Conservation (phyloP, 1,140 invertebrate species). For the Venturia canescens region DNA sequence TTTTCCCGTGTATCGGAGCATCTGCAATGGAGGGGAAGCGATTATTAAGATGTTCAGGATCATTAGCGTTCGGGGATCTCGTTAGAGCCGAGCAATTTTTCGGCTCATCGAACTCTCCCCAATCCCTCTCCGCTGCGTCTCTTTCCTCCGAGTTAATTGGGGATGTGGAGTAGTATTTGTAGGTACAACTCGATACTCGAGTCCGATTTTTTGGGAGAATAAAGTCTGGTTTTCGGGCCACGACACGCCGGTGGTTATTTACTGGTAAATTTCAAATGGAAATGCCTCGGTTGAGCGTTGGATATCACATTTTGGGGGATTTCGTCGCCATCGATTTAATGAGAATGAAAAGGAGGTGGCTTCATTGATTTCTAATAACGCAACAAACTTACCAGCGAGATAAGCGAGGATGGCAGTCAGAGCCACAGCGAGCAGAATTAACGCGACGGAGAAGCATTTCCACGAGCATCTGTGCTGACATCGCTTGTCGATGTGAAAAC, state of each 20-base stretch:
- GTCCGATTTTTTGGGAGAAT: no score
- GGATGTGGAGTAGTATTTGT: neutral
- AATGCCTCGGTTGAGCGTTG: no score
- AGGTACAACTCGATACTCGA: neutral
- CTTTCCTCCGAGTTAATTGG: neutral
- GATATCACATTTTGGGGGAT: no score
- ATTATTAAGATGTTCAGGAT: constrained; percentile 35
- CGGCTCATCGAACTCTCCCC: constrained; percentile 17
- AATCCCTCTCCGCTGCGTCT: neutral
- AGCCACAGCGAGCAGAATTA: constrained; percentile 91
- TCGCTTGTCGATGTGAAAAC: constrained; percentile 95
- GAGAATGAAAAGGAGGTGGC: no score
- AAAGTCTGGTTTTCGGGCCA: no score
- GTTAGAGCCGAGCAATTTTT: constrained; percentile 19
- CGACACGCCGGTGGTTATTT: no score
- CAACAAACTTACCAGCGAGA: constrained; percentile 89
- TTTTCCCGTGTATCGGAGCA: neutral
- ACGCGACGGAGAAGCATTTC: constrained; percentile 94
- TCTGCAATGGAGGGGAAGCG: neutral
- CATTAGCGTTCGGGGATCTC: constrained; percentile 13
- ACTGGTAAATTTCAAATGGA: no score
- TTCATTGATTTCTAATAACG: no score
- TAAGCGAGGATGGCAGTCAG: constrained; percentile 94
- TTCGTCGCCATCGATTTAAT: no score
- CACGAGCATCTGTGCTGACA: constrained; percentile 95